Evolutionary conservation across 2,888 invertebrate species (phyloP).

Genomic region (Andrena marginata): DNA sequence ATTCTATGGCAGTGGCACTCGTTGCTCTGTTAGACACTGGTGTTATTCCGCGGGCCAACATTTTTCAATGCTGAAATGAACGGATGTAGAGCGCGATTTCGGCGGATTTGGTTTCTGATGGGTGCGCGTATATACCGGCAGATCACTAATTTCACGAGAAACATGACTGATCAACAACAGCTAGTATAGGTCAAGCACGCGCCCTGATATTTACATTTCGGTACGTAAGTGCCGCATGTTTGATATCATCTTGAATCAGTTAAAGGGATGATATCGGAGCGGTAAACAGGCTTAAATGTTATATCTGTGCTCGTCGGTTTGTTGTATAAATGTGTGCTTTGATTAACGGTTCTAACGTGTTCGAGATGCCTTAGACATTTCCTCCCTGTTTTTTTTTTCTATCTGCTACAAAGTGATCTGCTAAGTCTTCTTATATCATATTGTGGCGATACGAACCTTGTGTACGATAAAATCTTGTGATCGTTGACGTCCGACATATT

Average conservation of each 20-base stretch:
- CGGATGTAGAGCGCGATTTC: not conserved
- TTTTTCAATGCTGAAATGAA: constrained; percentile 6
- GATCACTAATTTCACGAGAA: constrained; percentile 27
- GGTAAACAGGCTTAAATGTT: constrained; percentile 11
- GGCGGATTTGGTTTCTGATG: not conserved
- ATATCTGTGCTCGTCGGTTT: not conserved
- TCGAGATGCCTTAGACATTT: not conserved
- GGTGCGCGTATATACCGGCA: not conserved
- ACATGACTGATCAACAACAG: constrained; percentile 13
- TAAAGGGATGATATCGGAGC: constrained; percentile 22
- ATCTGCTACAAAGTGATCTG: not conserved
- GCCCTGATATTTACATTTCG: constrained; percentile 42
- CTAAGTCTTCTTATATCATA: not conserved
- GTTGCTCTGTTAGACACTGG: not conserved
- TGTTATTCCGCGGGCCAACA: not conserved
- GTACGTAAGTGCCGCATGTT: constrained; percentile 1
- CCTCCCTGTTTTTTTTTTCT: not conserved
- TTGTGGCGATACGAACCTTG: not conserved
- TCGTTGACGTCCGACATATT: constrained; percentile 19
- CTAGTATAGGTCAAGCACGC: constrained; percentile 36
- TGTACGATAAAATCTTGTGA: constrained; percentile 15
- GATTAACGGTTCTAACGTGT: not conserved
- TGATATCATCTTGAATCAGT: constrained; percentile 29
- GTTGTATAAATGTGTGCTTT: not conserved
- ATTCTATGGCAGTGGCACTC: not conserved